Evolutionary conservation across 1,140 invertebrate genomes (phyloP).

Genomic region (Reticulitermes speratus): DNA sequence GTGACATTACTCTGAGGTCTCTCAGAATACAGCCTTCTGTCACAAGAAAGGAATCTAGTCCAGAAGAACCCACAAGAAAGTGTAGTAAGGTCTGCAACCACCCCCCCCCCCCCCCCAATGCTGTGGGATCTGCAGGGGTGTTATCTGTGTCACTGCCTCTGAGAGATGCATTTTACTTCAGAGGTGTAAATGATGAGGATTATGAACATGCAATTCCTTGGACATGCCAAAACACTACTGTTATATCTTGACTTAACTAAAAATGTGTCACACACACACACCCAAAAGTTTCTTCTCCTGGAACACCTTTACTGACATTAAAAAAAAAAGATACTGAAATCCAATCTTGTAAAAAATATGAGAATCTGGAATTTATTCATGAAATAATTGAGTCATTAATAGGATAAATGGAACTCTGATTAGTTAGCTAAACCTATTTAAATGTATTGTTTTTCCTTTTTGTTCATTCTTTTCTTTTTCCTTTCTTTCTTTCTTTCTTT

Average conservation of each 20-base stretch:
- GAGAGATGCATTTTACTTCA: background rate
- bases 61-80: too few relatives aligned
- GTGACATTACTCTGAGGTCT: too few relatives aligned
- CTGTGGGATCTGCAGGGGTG: background rate
- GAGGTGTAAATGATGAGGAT: background rate
- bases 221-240: background rate
- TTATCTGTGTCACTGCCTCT: background rate
- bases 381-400: background rate
- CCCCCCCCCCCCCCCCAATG: too few relatives aligned
- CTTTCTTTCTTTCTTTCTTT: conserved; percentile 1
- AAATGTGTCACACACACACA: background rate
- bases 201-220: background rate
- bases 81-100: too few relatives aligned
- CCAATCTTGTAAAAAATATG: background rate
- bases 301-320: background rate
- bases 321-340: conserved; percentile 5
- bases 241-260: background rate
- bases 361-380: background rate
- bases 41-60: too few relatives aligned
- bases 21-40: too few relatives aligned
- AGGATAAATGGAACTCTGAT: conserved; percentile 15
- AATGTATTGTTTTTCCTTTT: conserved; percentile 16
- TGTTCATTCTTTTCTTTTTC: conserved; percentile 7
- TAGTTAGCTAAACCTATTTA: background rate
- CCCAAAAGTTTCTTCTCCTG: background rate